Percentiles rank a stretch among this genome's conserved stretches.
Evolutionary conservation across 2,113 vertebrate species (phyloP).

Genomic region (Ciconia stormi): DNA sequence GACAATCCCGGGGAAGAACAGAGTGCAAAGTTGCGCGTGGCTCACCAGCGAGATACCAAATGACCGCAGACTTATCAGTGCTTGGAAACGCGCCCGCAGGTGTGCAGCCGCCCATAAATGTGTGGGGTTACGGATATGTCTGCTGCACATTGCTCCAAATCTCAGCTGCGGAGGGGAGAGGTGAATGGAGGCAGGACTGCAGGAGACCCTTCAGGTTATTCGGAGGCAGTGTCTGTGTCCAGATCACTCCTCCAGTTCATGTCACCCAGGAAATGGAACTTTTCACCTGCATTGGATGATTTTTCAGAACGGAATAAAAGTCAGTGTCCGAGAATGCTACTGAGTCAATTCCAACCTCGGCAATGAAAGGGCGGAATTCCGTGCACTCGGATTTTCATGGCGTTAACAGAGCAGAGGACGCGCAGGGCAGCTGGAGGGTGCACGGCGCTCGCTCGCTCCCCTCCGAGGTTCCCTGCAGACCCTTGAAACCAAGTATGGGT

Average conservation of each 20-base stretch:
- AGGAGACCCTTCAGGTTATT: accelerated
- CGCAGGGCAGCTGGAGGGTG: neutral
- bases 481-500: conserved; percentile 70
- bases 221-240: neutral
- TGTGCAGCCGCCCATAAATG: neutral
- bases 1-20: neutral
- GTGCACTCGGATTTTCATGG: accelerated
- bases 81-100: accelerated
- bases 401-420: neutral
- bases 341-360: accelerated
- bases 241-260: accelerated
- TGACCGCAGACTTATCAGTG: neutral
- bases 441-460: neutral
- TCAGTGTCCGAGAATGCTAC: accelerated
- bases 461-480: conserved; percentile 14
- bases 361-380: accelerated
- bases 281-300: neutral
- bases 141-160: too few relatives aligned
- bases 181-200: too few relatives aligned
- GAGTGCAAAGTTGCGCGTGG: neutral
- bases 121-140: neutral
- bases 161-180: neutral
- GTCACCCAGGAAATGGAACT: neutral
- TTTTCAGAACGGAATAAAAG: neutral
- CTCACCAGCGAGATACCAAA: neutral